Conservation (phyloP, 2,888 invertebrate genomes). For the Standfussiana lucernea region DNA sequence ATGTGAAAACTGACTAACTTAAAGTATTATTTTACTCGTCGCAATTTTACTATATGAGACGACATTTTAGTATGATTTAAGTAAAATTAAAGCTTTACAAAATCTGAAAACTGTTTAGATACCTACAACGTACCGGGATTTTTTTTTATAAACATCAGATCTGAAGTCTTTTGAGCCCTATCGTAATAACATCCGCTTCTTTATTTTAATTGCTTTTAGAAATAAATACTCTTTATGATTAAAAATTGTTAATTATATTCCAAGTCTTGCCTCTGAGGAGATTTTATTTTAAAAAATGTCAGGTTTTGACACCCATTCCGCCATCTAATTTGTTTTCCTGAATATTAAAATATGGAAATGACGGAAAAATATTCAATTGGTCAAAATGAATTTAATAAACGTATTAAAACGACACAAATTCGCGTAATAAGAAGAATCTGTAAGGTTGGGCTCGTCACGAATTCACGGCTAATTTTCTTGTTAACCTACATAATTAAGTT, state of each 20-base stretch:
- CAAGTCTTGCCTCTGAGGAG: slow-evolving; percentile 7
- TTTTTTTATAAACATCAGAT: not conserved
- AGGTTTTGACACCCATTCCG: slow-evolving; percentile 33
- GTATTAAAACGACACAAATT: slow-evolving; percentile 48
- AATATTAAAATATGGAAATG: slow-evolving; percentile 55
- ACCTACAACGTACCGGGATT: not conserved
- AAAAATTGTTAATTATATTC: slow-evolving; percentile 17
- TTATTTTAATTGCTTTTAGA: not conserved
- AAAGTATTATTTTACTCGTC: not conserved
- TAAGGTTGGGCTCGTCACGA: slow-evolving; percentile 13
- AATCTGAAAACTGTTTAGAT: slow-evolving; percentile 3
- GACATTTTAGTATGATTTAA: not conserved
- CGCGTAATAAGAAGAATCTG: slow-evolving; percentile 34
- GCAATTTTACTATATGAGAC: not conserved
- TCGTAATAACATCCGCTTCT: not conserved
- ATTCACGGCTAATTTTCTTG: slow-evolving; percentile 36
- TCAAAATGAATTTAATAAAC: slow-evolving; percentile 43
- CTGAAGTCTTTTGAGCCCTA: not conserved
- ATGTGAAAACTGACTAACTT: slow-evolving; percentile 19
- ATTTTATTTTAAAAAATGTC: slow-evolving; percentile 39
- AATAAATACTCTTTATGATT: slow-evolving; percentile 15
- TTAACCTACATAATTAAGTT: slow-evolving; percentile 44
- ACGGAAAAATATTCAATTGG: slow-evolving; percentile 44
- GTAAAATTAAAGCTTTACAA: not conserved
- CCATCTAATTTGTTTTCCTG: slow-evolving; percentile 50